These are phyloP conservation scores for Drosophila sucinea DNA, from an alignment of 1,140 invertebrate species.

Conservation along the genomic window DNA sequence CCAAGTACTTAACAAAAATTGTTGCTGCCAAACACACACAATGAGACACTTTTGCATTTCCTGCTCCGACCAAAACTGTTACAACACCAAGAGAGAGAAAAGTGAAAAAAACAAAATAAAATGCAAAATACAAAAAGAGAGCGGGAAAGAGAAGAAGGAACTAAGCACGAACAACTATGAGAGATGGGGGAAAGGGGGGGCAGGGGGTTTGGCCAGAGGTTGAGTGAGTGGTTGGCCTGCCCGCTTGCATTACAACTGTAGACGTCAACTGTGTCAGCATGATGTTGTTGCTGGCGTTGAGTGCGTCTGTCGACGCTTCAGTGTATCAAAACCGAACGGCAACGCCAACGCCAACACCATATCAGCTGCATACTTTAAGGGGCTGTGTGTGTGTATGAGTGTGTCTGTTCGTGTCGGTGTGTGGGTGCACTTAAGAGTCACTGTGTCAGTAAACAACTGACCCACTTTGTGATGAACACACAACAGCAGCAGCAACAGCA, in stretches of 20 bases:
- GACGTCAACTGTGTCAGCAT: slow-evolving; percentile 71
- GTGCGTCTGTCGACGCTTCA: slow-evolving; percentile 76
- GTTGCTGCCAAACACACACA: slow-evolving; percentile 64
- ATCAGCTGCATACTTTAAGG: slow-evolving; percentile 69
- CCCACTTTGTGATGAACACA: slow-evolving; percentile 74
- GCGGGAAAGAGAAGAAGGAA: not conserved
- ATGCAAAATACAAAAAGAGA: slow-evolving; percentile 47
- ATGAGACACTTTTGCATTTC: slow-evolving; percentile 76
- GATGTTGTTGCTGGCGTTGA: slow-evolving; percentile 51
- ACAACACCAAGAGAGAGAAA: slow-evolving; percentile 6
- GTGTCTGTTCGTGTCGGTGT: slow-evolving; percentile 30
- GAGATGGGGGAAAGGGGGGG: not conserved
- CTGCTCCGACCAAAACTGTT: slow-evolving; percentile 56
- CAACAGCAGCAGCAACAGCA: slow-evolving; percentile 26
- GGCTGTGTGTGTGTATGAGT: slow-evolving; percentile 30
- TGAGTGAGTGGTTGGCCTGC: slow-evolving; percentile 72
- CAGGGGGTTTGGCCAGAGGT: slow-evolving; percentile 40
- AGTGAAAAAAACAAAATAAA: slow-evolving; percentile 53
- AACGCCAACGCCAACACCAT: slow-evolving; percentile 45
- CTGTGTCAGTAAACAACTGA: slow-evolving; percentile 79
- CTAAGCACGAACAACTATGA: not conserved
- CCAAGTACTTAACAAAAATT: slow-evolving; percentile 71
- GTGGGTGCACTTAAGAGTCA: slow-evolving; percentile 73
- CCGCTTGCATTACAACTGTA: slow-evolving; percentile 71
- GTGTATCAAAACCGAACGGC: slow-evolving; percentile 65